phyloP scores from a whole-genome alignment of 30 jellyfish, hydroid and myxozoan genomes.

The Aurelia aurita complex sp. Pacific region DNA sequence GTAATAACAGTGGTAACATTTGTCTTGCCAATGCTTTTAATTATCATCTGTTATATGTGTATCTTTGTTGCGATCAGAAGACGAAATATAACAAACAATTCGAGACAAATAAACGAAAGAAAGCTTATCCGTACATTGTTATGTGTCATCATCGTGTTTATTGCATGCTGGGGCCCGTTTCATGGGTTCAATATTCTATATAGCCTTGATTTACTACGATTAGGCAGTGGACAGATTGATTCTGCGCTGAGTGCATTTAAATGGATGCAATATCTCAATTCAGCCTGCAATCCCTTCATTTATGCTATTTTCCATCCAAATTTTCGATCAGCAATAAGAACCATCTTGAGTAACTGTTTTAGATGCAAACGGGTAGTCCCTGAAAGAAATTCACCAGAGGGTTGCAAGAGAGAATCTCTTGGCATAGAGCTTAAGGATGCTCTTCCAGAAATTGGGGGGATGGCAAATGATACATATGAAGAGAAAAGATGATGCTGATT shows the following conservation, averaged over 20 bases:
- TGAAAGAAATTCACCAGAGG: too few relatives aligned
- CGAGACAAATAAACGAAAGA: background rate
- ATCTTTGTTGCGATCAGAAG: background rate
- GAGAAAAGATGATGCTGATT: too few relatives aligned
- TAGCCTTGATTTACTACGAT: background rate
- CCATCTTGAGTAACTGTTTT: too few relatives aligned
- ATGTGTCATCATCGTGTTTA: background rate
- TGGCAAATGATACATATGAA: too few relatives aligned
- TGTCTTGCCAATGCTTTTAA: background rate
- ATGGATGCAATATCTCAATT: slow-evolving; percentile 21
- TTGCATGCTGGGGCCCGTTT: background rate
- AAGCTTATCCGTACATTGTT: background rate
- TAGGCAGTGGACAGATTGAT: background rate
- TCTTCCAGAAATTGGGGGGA: too few relatives aligned
- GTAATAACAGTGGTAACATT: background rate
- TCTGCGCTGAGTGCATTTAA: too few relatives aligned
- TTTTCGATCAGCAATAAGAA: too few relatives aligned
- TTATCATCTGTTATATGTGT: background rate
- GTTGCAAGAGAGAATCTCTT: too few relatives aligned
- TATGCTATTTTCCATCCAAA: slow-evolving; percentile 26
- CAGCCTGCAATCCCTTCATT: slow-evolving; percentile 37
- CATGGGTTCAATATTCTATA: background rate
- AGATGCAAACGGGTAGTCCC: too few relatives aligned
- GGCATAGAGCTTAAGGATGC: too few relatives aligned
- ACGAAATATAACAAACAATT: background rate